Evolutionary conservation across 2,113 vertebrate species (phyloP).

Genomic region (Pampusana beccarii): DNA sequence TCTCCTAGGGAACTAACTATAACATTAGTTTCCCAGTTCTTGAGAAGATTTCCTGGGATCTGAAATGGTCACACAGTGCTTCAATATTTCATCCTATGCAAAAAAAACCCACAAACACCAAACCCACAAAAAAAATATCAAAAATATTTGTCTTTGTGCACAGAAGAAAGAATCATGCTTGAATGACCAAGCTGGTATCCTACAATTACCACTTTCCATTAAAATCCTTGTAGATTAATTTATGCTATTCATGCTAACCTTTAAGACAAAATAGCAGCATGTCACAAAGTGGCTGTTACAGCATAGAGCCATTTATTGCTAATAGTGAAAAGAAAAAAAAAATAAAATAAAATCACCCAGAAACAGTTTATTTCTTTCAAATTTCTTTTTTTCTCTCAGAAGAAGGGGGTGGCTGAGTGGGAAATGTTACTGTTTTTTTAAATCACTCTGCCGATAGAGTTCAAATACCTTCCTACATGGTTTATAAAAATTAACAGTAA

Average conservation of each 20-base stretch:
- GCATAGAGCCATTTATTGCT: background rate
- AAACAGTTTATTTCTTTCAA: background rate
- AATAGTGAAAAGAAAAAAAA: background rate
- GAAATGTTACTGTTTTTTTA: background rate
- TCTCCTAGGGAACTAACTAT: background rate
- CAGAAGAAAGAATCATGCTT: background rate
- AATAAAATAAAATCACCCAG: background rate
- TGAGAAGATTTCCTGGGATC: background rate
- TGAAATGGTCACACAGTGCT: background rate
- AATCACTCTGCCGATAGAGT: background rate
- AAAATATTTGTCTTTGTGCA: background rate
- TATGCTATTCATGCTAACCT: background rate
- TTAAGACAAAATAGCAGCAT: background rate
- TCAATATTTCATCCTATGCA: background rate
- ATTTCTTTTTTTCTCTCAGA: background rate
- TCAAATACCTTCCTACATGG: background rate
- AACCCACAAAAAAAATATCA: background rate
- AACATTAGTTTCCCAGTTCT: background rate
- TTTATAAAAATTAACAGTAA: constrained; percentile 17
- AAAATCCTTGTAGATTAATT: background rate
- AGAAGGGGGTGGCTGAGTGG: background rate
- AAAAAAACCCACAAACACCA: background rate
- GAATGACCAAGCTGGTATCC: background rate
- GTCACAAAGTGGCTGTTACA: background rate
- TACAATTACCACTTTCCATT: background rate